Conservation (phyloP, 2,113 vertebrate species). For the Empidonax traillii region DNA sequence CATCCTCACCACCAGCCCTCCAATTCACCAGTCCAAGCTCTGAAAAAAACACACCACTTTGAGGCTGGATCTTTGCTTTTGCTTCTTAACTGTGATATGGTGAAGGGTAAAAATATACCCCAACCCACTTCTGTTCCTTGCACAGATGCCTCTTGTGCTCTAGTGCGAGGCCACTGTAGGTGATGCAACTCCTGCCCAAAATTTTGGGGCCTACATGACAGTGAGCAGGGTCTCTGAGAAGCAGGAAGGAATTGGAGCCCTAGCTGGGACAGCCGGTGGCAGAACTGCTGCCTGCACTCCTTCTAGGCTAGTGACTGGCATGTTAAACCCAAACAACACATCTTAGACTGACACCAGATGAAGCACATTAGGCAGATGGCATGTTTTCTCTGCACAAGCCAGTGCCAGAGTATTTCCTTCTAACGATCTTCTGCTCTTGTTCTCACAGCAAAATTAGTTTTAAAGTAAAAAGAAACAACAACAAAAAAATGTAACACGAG, state of each 20-base stretch:
- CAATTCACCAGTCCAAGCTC: background rate
- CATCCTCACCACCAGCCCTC: background rate
- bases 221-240: background rate
- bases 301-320: conserved; percentile 33
- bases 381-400: conserved; percentile 38
- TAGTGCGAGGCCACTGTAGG: accelerated
- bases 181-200: background rate
- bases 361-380: conserved; percentile 58
- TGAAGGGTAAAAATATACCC: background rate
- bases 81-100: background rate
- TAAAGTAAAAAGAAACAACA: conserved; percentile 29
- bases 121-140: background rate
- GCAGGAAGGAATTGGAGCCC: background rate
- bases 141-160: background rate
- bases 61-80: background rate
- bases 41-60: background rate
- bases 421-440: conserved; percentile 32
- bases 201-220: background rate
- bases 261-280: background rate
- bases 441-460: conserved; percentile 54
- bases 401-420: background rate
- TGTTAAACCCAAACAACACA: conserved; percentile 42
- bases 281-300: background rate
- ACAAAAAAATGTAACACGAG: background rate
- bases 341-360: conserved; percentile 45